Evolutionary conservation across 2,888 invertebrate species (phyloP).

Genomic region (Drosophila robusta): DNA sequence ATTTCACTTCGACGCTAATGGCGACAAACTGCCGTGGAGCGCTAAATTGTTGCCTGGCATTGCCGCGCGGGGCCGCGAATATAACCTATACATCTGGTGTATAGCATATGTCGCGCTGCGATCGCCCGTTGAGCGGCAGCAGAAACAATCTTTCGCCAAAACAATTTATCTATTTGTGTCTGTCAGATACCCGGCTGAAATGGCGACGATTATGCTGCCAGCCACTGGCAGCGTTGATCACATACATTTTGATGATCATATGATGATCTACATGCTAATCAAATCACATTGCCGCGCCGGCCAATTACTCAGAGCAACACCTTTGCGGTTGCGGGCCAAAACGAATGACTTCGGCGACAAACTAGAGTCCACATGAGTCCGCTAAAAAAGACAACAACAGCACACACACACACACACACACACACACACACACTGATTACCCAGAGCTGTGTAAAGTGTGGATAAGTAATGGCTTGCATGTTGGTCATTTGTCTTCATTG

Average conservation of each 20-base stretch:
- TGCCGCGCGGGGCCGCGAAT: constrained; percentile 28
- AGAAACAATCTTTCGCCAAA: constrained; percentile 45
- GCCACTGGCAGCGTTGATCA: constrained; percentile 21
- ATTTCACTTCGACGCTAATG: constrained; percentile 83
- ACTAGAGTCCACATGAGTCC: constrained; percentile 35
- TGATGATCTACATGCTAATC: constrained; percentile 78
- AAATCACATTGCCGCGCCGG: constrained; percentile 66
- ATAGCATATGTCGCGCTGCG: constrained; percentile 24
- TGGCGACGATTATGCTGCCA: constrained; percentile 30
- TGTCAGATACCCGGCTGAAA: constrained; percentile 31
- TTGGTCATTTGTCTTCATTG: constrained; percentile 84
- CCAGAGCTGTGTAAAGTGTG: constrained; percentile 59
- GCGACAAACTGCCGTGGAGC: constrained; percentile 84
- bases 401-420: constrained; percentile 17
- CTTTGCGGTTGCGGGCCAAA: constrained; percentile 42
- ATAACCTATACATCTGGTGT: constrained; percentile 22
- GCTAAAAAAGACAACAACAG: constrained; percentile 1
- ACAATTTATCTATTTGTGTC: constrained; percentile 65
- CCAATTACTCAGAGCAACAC: constrained; percentile 75
- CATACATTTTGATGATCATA: constrained; percentile 46
- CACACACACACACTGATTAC: constrained; percentile 35
- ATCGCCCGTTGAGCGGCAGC: constrained; percentile 37
- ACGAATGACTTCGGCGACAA: constrained; percentile 77
- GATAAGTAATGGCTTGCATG: constrained; percentile 84
- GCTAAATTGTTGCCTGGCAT: constrained; percentile 70